Conservation (phyloP, 2,888 invertebrate species). For the Ophion slaviceki region DNA sequence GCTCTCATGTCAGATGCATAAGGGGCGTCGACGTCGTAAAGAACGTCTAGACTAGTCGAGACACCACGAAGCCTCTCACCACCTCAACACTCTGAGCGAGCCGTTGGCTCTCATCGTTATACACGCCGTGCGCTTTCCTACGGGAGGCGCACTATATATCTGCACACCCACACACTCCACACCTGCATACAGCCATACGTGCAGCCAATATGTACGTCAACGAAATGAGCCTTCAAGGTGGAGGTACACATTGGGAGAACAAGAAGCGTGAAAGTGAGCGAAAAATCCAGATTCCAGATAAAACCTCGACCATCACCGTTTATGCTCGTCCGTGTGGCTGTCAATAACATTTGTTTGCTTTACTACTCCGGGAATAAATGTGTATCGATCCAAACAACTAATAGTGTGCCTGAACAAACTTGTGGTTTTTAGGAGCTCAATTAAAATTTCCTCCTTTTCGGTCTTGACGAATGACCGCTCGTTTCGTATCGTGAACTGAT, state of each 20-base stretch:
- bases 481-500: background rate
- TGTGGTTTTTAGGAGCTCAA: background rate
- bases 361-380: background rate
- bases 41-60: constrained; percentile 66
- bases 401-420: background rate
- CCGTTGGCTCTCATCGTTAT: constrained; percentile 17
- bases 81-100: constrained; percentile 37
- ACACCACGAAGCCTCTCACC: constrained; percentile 63
- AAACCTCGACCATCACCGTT: constrained; percentile 1
- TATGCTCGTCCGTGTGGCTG: background rate
- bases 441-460: background rate
- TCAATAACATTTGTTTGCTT: background rate
- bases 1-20: constrained; percentile 13
- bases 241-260: constrained; percentile 1
- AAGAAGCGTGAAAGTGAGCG: constrained; percentile 7
- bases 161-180: background rate
- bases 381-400: background rate
- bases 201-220: constrained; percentile 19
- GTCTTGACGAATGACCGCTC: constrained; percentile 17
- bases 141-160: constrained; percentile 9
- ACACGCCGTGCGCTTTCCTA: background rate
- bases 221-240: constrained; percentile 22
- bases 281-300: constrained; percentile 6
- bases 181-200: constrained; percentile 37
- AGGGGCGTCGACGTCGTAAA: constrained; percentile 63